Evolutionary conservation across 2,113 vertebrate species (phyloP).

Genomic region (Setophaga coronata): DNA sequence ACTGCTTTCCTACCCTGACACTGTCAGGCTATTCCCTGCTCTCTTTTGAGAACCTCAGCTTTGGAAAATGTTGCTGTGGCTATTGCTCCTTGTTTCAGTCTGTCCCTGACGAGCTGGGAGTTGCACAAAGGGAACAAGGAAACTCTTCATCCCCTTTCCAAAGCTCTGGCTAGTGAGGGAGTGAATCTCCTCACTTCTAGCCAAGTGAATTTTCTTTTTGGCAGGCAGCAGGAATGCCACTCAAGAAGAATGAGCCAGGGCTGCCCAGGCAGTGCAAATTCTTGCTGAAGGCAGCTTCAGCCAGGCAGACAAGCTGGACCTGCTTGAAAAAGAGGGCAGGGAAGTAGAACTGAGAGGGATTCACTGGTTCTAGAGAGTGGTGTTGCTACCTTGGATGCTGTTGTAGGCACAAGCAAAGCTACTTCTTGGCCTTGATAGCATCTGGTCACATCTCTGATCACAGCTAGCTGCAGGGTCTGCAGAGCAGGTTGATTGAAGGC

Average conservation of each 20-base stretch:
- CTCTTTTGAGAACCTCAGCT: background rate
- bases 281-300: background rate
- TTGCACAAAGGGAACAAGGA: background rate
- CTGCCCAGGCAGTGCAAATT: background rate
- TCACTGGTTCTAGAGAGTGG: background rate
- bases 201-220: background rate
- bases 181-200: background rate
- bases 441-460: background rate
- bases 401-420: background rate
- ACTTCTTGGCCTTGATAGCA: background rate
- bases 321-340: background rate
- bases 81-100: background rate
- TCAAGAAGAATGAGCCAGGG: background rate
- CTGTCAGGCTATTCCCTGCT: background rate
- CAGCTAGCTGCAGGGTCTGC: background rate
- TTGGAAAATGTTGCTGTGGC: background rate
- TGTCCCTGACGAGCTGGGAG: background rate
- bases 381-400: background rate
- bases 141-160: background rate
- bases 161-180: background rate
- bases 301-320: background rate
- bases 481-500: constrained; percentile 40
- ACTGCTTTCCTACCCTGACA: background rate
- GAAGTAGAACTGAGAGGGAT: background rate
- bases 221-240: background rate